Evolutionary conservation across 2,888 invertebrate species (phyloP).

Genomic region (Machimus atricapillus): DNA sequence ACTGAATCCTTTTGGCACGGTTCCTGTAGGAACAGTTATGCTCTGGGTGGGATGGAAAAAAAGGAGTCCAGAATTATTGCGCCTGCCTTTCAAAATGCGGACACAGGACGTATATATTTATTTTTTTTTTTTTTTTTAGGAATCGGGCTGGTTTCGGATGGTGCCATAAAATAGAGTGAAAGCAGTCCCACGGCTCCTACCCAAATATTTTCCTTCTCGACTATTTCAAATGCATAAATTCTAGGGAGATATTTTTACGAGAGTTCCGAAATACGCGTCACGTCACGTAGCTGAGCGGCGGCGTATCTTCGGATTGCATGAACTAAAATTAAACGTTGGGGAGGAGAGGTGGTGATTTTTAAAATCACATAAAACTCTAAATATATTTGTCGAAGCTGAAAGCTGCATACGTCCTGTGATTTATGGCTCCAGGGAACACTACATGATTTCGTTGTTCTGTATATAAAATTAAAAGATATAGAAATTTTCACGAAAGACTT

Average conservation of each 20-base stretch:
- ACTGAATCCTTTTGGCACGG: neutral
- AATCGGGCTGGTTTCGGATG: neutral
- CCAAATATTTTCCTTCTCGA: neutral
- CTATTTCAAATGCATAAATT: neutral
- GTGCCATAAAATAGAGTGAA: neutral
- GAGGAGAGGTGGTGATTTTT: constrained; percentile 15
- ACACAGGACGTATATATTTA: neutral
- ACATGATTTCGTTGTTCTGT: neutral
- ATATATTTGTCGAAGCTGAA: neutral
- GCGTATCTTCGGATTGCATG: neutral
- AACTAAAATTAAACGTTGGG: constrained; percentile 13
- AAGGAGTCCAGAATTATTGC: neutral
- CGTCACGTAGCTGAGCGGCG: neutral
- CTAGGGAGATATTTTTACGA: neutral
- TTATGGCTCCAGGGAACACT: neutral
- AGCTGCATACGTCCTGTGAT: neutral
- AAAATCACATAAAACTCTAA: constrained; percentile 7
- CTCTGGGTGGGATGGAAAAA: neutral
- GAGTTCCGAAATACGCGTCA: neutral
- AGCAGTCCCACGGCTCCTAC: neutral
- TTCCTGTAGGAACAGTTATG: neutral
- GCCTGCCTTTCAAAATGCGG: neutral
- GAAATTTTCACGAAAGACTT: neutral
- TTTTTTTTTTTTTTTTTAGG: neutral
- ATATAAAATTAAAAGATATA: neutral